These are phyloP conservation scores for Tiaroga cobitis DNA, from an alignment of 2,797 vertebrate genomes.

Conservation along the genomic window DNA sequence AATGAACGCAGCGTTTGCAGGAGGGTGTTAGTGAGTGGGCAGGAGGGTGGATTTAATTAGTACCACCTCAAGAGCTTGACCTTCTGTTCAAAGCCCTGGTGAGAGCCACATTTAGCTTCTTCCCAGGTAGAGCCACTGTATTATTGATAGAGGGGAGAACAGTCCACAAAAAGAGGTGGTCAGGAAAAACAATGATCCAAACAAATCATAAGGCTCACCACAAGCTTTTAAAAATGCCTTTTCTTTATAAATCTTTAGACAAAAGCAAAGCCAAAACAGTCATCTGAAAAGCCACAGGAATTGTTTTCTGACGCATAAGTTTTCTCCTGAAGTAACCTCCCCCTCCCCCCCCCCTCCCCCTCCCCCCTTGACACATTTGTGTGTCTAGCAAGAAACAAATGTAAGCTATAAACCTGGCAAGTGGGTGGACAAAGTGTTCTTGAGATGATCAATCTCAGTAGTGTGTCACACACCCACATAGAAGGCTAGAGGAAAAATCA, in stretches of 20 bases:
- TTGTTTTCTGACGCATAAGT: background rate
- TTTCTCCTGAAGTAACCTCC: background rate
- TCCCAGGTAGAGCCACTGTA: slow-evolving; percentile 70
- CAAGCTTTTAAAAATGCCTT: background rate
- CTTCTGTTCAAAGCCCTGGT: slow-evolving; percentile 80
- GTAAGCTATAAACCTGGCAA: background rate
- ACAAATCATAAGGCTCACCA: background rate
- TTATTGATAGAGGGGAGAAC: slow-evolving; percentile 75
- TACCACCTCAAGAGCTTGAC: slow-evolving; percentile 78
- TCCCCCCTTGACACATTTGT: background rate
- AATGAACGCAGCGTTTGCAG: slow-evolving; percentile 48
- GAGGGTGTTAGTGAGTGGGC: slow-evolving; percentile 51
- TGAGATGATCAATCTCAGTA: background rate
- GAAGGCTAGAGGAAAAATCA: background rate
- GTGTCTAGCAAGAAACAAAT: slow-evolving; percentile 4
- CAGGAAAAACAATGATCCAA: slow-evolving; percentile 22
- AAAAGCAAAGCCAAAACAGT: background rate
- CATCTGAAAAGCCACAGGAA: background rate
- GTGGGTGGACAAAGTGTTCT: slow-evolving; percentile 21
- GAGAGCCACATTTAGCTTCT: slow-evolving; percentile 58
- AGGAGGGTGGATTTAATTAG: slow-evolving; percentile 77
- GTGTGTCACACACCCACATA: slow-evolving; percentile 7
- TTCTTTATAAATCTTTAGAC: background rate
- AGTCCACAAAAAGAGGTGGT: slow-evolving; percentile 21
- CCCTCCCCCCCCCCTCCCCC: too few species aligned